Evolutionary conservation across 2,113 vertebrate species (phyloP).

Genomic region (Malaclemys terrapin): DNA sequence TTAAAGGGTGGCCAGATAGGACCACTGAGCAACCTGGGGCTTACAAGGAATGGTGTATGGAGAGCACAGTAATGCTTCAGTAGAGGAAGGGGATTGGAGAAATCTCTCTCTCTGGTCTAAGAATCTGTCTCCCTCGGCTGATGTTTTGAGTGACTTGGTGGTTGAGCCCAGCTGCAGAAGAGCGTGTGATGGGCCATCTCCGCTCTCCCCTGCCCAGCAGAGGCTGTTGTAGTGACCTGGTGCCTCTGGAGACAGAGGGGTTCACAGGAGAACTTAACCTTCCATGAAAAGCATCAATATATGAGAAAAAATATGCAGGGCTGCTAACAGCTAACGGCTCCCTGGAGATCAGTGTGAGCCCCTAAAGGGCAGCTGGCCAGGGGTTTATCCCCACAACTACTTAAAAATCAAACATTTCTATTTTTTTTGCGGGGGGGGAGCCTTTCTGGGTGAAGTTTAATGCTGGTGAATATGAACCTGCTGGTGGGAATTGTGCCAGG

Average conservation of each 20-base stretch:
- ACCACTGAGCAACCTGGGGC: not conserved
- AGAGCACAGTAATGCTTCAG: not conserved
- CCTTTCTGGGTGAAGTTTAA: not conserved
- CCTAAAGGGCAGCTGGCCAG: not conserved
- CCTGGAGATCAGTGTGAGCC: accelerated
- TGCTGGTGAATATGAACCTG: not conserved
- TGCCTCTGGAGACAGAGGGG: not conserved
- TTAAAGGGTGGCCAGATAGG: not conserved
- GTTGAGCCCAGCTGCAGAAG: not conserved
- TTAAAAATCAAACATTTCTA: not conserved
- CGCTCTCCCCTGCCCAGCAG: not conserved
- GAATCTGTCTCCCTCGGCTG: not conserved
- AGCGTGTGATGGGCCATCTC: not conserved
- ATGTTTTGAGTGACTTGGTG: not conserved
- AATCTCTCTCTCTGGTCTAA: not conserved
- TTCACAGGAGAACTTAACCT: not conserved
- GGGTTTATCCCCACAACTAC: not conserved
- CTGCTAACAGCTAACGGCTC: accelerated
- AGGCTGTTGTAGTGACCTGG: not conserved
- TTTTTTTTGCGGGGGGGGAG: not conserved
- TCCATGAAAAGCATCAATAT: not conserved
- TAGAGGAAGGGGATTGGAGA: accelerated
- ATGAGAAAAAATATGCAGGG: not conserved
- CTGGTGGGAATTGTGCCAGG: not conserved
- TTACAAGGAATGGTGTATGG: accelerated